Conservation (phyloP, 1,140 invertebrate genomes). For the Drosophila nebulosa region DNA sequence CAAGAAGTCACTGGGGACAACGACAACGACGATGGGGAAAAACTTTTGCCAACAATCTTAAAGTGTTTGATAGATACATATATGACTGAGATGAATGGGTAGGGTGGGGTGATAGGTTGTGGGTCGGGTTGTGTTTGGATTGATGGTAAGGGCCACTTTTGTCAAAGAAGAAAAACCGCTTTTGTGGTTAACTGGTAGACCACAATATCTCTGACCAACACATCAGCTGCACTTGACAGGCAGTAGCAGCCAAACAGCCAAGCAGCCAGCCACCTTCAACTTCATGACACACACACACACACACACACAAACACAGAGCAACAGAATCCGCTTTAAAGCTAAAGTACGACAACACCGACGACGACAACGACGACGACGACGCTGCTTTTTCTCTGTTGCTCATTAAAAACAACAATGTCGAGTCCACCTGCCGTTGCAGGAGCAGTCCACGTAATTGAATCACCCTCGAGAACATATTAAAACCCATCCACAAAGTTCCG, state of each 20-base stretch:
- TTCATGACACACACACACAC: no score
- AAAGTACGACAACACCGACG: slow-evolving; percentile 16
- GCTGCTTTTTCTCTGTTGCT: slow-evolving; percentile 12
- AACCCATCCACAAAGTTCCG: slow-evolving; percentile 49
- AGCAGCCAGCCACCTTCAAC: not conserved
- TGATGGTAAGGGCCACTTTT: slow-evolving; percentile 28
- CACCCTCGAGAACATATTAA: slow-evolving; percentile 77
- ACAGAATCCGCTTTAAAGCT: slow-evolving; percentile 56
- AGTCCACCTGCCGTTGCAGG: slow-evolving; percentile 34
- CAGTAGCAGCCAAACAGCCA: slow-evolving; percentile 1
- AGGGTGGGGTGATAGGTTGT: not conserved
- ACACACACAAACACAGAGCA: no score
- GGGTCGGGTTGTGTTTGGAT: not conserved
- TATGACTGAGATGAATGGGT: not conserved
- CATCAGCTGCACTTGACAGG: slow-evolving; percentile 50
- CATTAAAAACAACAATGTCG: slow-evolving; percentile 47
- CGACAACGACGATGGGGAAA: not conserved
- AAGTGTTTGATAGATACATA: slow-evolving; percentile 11
- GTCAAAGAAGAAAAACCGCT: slow-evolving; percentile 50
- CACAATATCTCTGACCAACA: slow-evolving; percentile 40
- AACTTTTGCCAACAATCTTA: not conserved
- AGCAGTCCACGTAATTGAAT: slow-evolving; percentile 74
- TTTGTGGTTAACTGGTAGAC: slow-evolving; percentile 50
- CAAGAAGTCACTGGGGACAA: slow-evolving; percentile 39
- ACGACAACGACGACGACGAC: no score